A percentile compares a stretch with the other conserved stretches of the same genome.
Conservation (phyloP, 37 sponge, comb jelly and placozoan species). For the Geodia barretti region DNA sequence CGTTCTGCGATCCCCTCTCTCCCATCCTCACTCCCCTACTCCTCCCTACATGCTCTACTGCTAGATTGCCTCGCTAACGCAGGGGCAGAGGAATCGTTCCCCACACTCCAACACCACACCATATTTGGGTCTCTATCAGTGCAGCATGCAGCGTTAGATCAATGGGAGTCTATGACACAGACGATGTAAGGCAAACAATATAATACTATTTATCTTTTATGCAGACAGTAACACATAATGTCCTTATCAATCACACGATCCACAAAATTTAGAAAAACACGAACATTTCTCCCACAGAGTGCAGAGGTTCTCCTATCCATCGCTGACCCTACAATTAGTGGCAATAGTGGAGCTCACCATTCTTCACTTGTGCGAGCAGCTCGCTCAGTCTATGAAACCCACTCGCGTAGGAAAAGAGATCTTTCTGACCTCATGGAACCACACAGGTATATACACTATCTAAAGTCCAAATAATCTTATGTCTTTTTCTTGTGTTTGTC, state of each 20-base stretch:
- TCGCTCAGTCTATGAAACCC: conserved; percentile 27
- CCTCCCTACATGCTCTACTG: conserved; percentile 28
- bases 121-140: conserved; percentile 6
- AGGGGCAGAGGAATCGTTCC: conserved; percentile 13
- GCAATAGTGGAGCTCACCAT: conserved; percentile 17
- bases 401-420: conserved; percentile 45
- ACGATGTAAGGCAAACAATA: conserved; percentile 65
- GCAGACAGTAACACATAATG: background rate
- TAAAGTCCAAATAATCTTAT: background rate
- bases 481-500: background rate
- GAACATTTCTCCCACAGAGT: conserved; percentile 11
- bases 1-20: background rate
- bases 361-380: conserved; percentile 40
- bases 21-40: background rate
- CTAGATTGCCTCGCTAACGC: conserved; percentile 70
- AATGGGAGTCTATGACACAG: conserved; percentile 31
- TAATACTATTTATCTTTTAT: background rate
- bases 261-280: background rate
- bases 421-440: conserved; percentile 20
- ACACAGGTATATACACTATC: no score
- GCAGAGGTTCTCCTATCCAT: conserved; percentile 37
- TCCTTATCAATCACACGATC: background rate
- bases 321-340: conserved; percentile 21
- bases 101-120: conserved; percentile 14
- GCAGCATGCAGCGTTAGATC: conserved; percentile 65